These are phyloP conservation scores for Microcebus ravelobensis DNA, from an alignment of 2,113 vertebrate species.

Conservation along the genomic window DNA sequence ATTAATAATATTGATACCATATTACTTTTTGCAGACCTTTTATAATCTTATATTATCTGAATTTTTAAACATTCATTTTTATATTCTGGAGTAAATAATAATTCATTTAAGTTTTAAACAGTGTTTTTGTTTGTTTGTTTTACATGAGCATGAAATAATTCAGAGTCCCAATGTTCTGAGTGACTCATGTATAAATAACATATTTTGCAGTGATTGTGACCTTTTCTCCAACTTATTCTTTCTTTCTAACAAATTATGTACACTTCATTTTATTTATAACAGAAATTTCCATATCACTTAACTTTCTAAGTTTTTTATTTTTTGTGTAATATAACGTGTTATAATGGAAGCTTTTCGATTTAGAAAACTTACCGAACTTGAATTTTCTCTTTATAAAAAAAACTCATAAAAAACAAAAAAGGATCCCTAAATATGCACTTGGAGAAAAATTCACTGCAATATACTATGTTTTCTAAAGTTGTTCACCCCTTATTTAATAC, in stretches of 20 bases:
- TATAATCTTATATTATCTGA: neutral
- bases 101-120: neutral
- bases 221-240: neutral
- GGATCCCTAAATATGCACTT: neutral
- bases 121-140: neutral
- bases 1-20: neutral
- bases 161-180: accelerated
- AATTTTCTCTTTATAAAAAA: neutral
- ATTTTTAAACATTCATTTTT: neutral
- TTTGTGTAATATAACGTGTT: neutral
- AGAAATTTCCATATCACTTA: neutral
- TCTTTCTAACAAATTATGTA: neutral
- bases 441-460: neutral
- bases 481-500: neutral
- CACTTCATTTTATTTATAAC: neutral
- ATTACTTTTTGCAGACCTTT: neutral
- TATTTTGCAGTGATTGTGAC: neutral
- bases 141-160: neutral
- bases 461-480: neutral
- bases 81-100: neutral
- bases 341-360: neutral
- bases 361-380: neutral
- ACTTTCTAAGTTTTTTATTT: neutral
- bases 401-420: neutral
- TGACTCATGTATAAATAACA: neutral